These are phyloP conservation scores for Periophthalmodon schlosseri DNA, from an alignment of 2,113 vertebrate genomes.

Conservation along the genomic window DNA sequence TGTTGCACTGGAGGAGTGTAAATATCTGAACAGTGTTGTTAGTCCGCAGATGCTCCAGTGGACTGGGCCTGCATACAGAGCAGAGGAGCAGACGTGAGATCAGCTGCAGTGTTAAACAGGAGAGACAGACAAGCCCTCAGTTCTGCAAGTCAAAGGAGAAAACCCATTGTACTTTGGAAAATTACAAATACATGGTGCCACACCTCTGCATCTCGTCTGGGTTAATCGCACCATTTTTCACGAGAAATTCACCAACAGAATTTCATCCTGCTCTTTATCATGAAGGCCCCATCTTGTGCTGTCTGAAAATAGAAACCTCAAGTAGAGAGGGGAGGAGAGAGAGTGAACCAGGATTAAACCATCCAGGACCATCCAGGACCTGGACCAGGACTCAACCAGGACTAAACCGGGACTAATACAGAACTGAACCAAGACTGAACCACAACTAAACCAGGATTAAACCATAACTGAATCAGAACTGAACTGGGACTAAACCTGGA, in stretches of 20 bases:
- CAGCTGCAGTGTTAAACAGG: neutral
- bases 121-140: neutral
- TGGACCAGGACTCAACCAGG: no score
- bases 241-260: neutral
- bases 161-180: neutral
- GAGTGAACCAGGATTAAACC: no score
- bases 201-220: neutral
- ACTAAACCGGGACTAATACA: no score
- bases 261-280: neutral
- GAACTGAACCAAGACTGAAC: no score
- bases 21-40: neutral
- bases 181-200: neutral
- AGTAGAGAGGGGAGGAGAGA: no score
- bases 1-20: neutral
- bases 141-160: neutral
- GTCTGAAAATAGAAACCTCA: no score
- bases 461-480: no score
- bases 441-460: no score
- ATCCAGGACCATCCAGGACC: no score
- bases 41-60: neutral
- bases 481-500: no score
- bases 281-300: no score
- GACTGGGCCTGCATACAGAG: neutral
- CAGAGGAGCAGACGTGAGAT: neutral
- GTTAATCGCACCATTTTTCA: neutral